Evolutionary conservation across 2,888 invertebrate species (phyloP), one percentile per base, ranked within the genome.

Genomic region (Germaria angustata): DNA sequence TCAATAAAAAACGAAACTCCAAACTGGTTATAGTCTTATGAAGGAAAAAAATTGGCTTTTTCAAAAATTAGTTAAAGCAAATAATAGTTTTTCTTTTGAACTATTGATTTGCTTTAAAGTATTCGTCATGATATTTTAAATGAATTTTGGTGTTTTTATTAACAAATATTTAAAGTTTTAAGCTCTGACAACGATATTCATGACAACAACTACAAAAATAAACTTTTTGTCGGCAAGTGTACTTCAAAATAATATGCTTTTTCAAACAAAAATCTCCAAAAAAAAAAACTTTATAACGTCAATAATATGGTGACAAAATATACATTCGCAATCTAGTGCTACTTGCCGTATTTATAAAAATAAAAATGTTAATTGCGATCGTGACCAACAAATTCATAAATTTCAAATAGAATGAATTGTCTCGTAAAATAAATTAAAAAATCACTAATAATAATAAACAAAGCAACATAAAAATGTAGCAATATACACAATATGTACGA

Each of bases 291-390:
- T 46, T 59, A 39, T 49, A 59, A 41, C 22, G 51, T 71, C 39
- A 36, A 15, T 11, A 46, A 51, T 57, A 22, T 79, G 65, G 65
- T 44, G 72, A 79, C 65, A 66, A 79, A 72, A 65, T 72, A 77
- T 59, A n/a, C 61, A 69, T 76, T 46, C 55, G 7, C 24, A 36
- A 49, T 44, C 3, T 28, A n/a, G 20, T 39, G 34, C 53, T 75
- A 44, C 65, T 53, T 24, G 20, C 44, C 39, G 63, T 55, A 39
- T 49, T 22, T 49, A 59, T 77, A 68, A 68, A 68, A 68, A 66
- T 66, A 57, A 72, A 78, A 79, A 59, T 79, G 65, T 79, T 72
- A 79, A 79, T 79, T 65, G 20, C 72, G 72, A 72, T 79, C 79
- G 79, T 79, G 79, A 79, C 57, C 57, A 79, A 57, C 20, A 32